Evolutionary conservation across 2,888 invertebrate species (phyloP), one percentile per base, ranked within the genome.

Genomic region (Argyresthia goedartella): DNA sequence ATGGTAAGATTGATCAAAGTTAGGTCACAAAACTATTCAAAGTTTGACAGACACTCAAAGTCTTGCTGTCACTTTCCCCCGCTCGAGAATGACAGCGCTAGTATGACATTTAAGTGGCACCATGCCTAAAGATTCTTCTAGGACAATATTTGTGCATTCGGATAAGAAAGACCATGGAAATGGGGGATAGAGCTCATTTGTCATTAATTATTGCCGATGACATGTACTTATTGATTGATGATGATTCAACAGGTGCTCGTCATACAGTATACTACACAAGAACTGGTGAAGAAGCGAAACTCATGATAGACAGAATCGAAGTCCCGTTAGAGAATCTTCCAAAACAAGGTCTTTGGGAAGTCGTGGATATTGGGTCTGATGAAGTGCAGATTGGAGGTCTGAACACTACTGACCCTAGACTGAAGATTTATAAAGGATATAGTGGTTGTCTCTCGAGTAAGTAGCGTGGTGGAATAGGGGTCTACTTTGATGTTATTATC

Each of bases 381-480:
- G 95, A 95, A 64, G 94, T 95, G 9, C 95, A 95, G 73, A 91
- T 96, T 51, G 95, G 95, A 10, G 96, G 96, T 25, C 89, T 95
- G 13, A 95, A 94, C 64, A 94, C 95, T 6, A 92, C 92, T 4
- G 95, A 95, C 70, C 92, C 93, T 4, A 88, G 95, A 58, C 91
- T 96, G 62, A 91, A 91, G 55, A 92, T 93, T 54, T 96, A 93
- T 68, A 95, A 93, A 67, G 93, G 94, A 60, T 96, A 95, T 74
- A 94, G 93, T 65, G 96, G 96, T 53, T 96, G 96, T 73, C 86
- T 96, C 56, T 95, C 96, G 57, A 96, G 96, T 96, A 80, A 90
- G 92, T 89, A 51, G 1, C n/a, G 39, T 11, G 39, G 39, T 11
- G 10, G 10, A 9, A 11, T 39, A 39, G 10, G n/a, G 39, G 39